Base-by-base conservation (phyloP, 1,140 invertebrate genomes). In the Brachionus plicatilis region DNA sequence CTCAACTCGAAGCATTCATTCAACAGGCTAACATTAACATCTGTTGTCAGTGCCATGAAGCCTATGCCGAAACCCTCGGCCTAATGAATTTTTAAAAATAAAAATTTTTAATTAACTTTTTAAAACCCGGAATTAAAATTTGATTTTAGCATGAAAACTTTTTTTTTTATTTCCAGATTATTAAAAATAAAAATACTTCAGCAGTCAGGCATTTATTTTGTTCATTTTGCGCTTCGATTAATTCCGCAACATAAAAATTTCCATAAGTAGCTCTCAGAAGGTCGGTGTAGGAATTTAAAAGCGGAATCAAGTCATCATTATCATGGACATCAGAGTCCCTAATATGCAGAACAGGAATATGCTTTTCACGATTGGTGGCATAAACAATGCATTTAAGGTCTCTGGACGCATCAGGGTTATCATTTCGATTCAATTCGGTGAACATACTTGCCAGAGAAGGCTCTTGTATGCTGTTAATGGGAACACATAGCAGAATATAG, bases 211-310 rank as follows among this genome's bases (percentile, higher is more conserved):
- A 90, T 17, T 90, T 88, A 87, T 89, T 89, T 33, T 88, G 84
- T 6, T 90, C 88, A 87, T 90, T 87, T 85, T 92, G 91, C 29
- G 91, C 88, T 20, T 92, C 91, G 86, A 93, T 91, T 20, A 94
- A 88, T 88, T 94, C 93, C 83, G 93, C 93, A 33, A 94, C 88
- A 87, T 93, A 93, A 88, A 91, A 94, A 11, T 93, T 92, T 0
- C 93, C 93, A 88, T 93, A 93, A 1, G 92, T 88, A 53, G 92
- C 88, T 17, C 89, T 90, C 33, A 93, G 86, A 33, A 90, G 88
- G 6, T 88, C 86, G 85, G 87, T 90, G 72, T 93, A 91, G 0
- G 88, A 88, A 85, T 93, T 90, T 76, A 93, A 92, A 85, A 94
- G 91, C 7, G 92, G 91, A 14, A 93, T 90, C 72, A 93, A 88